These are phyloP conservation scores for Acanthacorydalis orientalis DNA, from an alignment of 2,888 invertebrate species.

Conservation along the genomic window DNA sequence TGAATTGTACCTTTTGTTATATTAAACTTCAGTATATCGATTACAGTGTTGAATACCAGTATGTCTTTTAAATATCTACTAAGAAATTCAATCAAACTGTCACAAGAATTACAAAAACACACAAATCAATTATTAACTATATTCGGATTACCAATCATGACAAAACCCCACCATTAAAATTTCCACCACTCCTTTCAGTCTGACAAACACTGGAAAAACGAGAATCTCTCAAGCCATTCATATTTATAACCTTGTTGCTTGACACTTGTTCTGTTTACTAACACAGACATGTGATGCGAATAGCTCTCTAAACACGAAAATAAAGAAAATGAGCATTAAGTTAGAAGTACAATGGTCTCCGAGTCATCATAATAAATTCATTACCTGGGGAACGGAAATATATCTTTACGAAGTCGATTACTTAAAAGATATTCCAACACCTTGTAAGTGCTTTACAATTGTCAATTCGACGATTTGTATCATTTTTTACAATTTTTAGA, in stretches of 20 bases:
- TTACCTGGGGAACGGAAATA: conserved; percentile 83
- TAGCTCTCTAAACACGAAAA: conserved; percentile 1
- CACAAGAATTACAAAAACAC: no score
- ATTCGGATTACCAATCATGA: background rate
- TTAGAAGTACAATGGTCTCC: conserved; percentile 83
- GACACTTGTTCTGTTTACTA: no score
- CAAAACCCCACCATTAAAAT: background rate
- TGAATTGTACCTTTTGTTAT: background rate
- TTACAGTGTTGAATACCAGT: no score
- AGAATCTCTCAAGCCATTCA: no score
- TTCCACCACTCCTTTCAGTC: background rate
- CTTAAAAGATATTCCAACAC: conserved; percentile 35
- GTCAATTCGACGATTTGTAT: background rate
- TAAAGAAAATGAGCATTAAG: conserved; percentile 34
- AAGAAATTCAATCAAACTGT: no score
- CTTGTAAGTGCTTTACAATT: conserved; percentile 18
- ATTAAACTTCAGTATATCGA: background rate
- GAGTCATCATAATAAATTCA: conserved; percentile 57
- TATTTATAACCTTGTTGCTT: no score
- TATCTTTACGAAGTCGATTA: conserved; percentile 64
- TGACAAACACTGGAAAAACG: background rate
- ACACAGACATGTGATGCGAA: no score
- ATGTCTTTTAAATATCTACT: background rate
- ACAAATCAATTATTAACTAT: no score
- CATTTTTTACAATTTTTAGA: conserved; percentile 25